Evolutionary conservation across 1,140 invertebrate species (phyloP).

Genomic region (Brevipalpus yothersi): DNA sequence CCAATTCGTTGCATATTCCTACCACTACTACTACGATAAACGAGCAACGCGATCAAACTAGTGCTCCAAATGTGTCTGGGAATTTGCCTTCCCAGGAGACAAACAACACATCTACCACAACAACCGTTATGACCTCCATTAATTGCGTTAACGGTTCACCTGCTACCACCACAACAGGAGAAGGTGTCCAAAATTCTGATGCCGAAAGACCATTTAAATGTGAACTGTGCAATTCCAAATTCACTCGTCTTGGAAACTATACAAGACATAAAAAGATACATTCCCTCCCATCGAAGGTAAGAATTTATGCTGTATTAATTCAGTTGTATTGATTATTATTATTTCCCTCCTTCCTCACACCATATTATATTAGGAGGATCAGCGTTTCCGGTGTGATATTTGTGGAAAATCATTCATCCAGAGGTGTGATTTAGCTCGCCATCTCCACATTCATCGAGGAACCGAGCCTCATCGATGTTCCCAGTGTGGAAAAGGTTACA

Average conservation of each 20-base stretch:
- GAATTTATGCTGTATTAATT: not conserved
- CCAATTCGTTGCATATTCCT: constrained; percentile 20
- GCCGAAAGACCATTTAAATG: constrained; percentile 28
- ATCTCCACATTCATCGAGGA: constrained; percentile 18
- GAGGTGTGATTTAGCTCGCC: constrained; percentile 19
- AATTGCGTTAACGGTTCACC: not conserved
- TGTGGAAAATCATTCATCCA: constrained; percentile 19
- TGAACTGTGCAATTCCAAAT: constrained; percentile 18
- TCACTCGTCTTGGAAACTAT: constrained; percentile 15
- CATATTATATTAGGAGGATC: constrained; percentile 9
- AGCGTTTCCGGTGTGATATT: constrained; percentile 15
- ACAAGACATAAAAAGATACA: constrained; percentile 14
- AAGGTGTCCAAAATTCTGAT: not conserved
- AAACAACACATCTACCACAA: not conserved
- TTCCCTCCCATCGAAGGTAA: constrained; percentile 12
- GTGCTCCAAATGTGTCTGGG: not conserved
- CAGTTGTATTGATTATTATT: not conserved
- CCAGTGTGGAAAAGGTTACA: constrained; percentile 18
- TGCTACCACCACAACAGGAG: not conserved
- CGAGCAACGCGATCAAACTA: not conserved
- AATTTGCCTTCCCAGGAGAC: not conserved
- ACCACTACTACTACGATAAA: not conserved
- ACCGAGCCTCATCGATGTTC: constrained; percentile 18
- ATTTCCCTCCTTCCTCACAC: not conserved
- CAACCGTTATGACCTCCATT: not conserved